phyloP scores from a whole-genome alignment of 2,888 invertebrate genomes.

The Tachina grossa region DNA sequence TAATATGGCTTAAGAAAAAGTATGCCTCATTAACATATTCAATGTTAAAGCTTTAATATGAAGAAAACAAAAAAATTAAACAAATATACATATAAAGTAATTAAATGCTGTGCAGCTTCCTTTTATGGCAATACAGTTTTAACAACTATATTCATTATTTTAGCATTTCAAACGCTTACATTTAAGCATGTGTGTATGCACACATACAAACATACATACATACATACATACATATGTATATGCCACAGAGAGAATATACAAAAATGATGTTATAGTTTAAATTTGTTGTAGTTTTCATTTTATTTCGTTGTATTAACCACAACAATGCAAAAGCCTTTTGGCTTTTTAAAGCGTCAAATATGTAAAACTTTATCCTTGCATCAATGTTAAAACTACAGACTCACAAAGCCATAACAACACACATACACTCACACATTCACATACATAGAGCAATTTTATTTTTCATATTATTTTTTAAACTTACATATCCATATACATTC shows the following conservation, averaged over 20 bases:
- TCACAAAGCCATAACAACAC: neutral
- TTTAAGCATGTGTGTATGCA: neutral
- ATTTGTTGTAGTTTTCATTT: slow-evolving; percentile 20
- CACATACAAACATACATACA: neutral
- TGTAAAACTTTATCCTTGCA: slow-evolving; percentile 60
- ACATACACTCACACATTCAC: neutral
- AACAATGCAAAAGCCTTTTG: slow-evolving; percentile 66
- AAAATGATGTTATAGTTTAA: slow-evolving; percentile 13
- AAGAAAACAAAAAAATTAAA: no score
- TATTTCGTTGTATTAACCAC: slow-evolving; percentile 47
- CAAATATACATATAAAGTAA: slow-evolving; percentile 49
- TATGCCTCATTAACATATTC: no score
- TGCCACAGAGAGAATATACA: neutral
- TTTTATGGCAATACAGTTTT: slow-evolving; percentile 21
- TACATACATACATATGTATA: neutral
- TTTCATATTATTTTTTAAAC: slow-evolving; percentile 10
- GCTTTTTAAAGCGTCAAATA: slow-evolving; percentile 70
- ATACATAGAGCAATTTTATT: neutral
- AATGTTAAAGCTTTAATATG: no score
- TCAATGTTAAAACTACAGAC: slow-evolving; percentile 25
- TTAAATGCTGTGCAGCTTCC: slow-evolving; percentile 55
- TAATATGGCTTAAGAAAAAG: no score
- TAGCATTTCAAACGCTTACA: neutral
- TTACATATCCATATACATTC: neutral
- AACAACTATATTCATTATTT: slow-evolving; percentile 19